Evolutionary conservation across 2,797 vertebrate species (phyloP).

Genomic region (Diplodus sargus): DNA sequence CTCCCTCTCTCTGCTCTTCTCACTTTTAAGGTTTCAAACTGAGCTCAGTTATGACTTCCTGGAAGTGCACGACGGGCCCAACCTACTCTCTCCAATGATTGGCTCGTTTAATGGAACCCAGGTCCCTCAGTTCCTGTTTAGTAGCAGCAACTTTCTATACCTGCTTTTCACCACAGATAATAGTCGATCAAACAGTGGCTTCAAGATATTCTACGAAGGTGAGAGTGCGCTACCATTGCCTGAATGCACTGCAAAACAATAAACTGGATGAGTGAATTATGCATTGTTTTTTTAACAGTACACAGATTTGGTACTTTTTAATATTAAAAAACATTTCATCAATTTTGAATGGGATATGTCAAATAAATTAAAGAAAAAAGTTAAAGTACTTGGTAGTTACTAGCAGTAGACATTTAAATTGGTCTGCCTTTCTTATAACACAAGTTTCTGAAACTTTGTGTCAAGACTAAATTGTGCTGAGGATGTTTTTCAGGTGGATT

Average conservation of each 20-base stretch:
- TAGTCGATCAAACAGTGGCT: slow-evolving; percentile 97
- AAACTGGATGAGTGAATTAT: not conserved
- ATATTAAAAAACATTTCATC: not conserved
- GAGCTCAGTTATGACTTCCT: slow-evolving; percentile 98
- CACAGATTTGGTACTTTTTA: not conserved
- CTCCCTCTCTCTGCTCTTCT: slow-evolving; percentile 27
- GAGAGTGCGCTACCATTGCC: slow-evolving; percentile 64
- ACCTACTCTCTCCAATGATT: slow-evolving; percentile 94
- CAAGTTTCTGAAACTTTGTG: slow-evolving; percentile 6
- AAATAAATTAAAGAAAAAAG: not conserved
- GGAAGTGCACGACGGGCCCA: slow-evolving; percentile 97
- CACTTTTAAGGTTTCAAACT: slow-evolving; percentile 92
- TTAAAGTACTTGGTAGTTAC: not conserved
- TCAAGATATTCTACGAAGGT: slow-evolving; percentile 99
- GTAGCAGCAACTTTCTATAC: slow-evolving; percentile 95
- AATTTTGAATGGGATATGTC: not conserved
- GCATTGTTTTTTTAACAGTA: not conserved
- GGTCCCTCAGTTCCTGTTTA: slow-evolving; percentile 97
- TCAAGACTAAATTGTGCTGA: slow-evolving; percentile 16
- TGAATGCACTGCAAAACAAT: not conserved
- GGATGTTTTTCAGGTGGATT: slow-evolving; percentile 21
- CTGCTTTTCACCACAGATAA: slow-evolving; percentile 98
- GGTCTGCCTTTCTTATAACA: not conserved
- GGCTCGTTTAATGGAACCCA: slow-evolving; percentile 97
- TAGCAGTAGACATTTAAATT: not conserved